These are phyloP conservation scores for Caprella mutica DNA, from an alignment of 2,888 invertebrate genomes.

Conservation along the genomic window DNA sequence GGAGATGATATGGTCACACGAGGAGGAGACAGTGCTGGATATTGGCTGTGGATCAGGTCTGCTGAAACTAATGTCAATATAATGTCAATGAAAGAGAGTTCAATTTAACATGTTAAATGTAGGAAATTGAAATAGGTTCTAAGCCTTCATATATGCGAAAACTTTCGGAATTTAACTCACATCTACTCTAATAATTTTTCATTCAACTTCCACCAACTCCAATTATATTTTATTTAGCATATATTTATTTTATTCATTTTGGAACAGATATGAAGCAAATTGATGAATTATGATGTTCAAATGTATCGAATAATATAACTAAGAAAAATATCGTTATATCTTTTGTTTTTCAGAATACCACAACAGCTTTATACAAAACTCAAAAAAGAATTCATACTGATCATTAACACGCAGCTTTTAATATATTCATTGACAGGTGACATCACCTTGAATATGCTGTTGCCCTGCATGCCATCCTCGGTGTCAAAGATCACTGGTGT, in stretches of 20 bases:
- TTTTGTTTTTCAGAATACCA: neutral
- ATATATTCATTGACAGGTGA: constrained; percentile 47
- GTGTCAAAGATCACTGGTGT: constrained; percentile 47
- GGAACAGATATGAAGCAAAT: neutral
- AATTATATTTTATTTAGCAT: no score
- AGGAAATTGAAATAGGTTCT: no score
- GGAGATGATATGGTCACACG: constrained; percentile 48
- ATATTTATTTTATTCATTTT: neutral
- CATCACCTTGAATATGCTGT: constrained; percentile 53
- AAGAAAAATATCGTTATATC: no score
- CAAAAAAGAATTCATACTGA: neutral
- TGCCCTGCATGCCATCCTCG: constrained; percentile 50
- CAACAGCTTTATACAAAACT: neutral
- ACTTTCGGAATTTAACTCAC: no score
- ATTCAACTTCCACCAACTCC: no score
- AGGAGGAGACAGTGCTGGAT: constrained; percentile 45
- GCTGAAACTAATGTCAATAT: neutral
- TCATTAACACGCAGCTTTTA: neutral
- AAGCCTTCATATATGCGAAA: no score
- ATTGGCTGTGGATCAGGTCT: constrained; percentile 58
- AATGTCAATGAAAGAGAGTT: no score
- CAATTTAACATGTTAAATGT: no score
- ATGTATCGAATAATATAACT: no score
- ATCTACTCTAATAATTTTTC: no score
- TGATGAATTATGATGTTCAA: neutral